Evolutionary conservation across 1,140 invertebrate genomes (phyloP).

Genomic region (Meloidogyne floridensis): DNA sequence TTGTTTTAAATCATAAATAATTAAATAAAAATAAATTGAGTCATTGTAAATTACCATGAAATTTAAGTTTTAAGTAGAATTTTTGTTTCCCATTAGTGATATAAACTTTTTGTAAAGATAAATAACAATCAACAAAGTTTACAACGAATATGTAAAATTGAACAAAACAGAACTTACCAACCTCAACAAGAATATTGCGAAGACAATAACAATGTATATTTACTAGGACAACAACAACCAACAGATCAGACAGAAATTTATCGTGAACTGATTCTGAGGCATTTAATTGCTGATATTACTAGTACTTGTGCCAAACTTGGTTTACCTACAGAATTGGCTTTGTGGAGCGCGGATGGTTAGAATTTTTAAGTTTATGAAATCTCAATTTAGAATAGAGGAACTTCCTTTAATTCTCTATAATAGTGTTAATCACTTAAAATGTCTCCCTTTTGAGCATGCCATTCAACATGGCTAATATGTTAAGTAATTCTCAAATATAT

Average conservation of each 20-base stretch:
- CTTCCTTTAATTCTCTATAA: too few species aligned
- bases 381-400: too few species aligned
- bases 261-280: conserved; percentile 60
- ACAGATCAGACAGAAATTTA: conserved; percentile 60
- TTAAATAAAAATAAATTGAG: too few species aligned
- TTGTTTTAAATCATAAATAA: too few species aligned
- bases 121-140: not conserved
- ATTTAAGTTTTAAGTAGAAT: too few species aligned
- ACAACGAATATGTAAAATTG: not conserved
- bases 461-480: too few species aligned
- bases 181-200: not conserved
- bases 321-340: conserved; percentile 62
- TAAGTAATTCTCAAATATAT: too few species aligned
- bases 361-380: not conserved
- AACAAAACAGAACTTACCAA: not conserved
- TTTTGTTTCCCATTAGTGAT: too few species aligned
- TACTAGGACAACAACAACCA: not conserved
- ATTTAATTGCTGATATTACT: conserved; percentile 61
- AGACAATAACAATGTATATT: not conserved
- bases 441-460: too few species aligned
- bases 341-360: conserved; percentile 61
- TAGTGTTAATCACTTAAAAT: too few species aligned
- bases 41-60: too few species aligned
- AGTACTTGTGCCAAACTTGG: conserved; percentile 59
- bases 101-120: not conserved